Conservation (phyloP, 2,113 vertebrate species). For the Apeltes quadracus region DNA sequence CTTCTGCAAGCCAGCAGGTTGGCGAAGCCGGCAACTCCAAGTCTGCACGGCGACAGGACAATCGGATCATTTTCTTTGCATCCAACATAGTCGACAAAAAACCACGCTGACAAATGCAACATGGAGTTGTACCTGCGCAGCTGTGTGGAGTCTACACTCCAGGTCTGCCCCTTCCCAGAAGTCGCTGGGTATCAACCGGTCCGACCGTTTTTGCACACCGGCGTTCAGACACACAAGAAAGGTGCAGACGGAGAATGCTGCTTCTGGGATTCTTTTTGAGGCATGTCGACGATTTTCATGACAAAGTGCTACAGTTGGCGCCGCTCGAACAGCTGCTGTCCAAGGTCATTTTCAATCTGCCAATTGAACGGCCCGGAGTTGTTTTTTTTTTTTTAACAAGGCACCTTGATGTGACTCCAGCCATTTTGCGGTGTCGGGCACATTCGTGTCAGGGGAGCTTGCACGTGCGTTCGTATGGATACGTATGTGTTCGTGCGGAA, state of each 20-base stretch:
- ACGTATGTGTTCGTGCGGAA: constrained; percentile 23
- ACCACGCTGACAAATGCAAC: neutral
- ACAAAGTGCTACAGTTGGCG: constrained; percentile 77
- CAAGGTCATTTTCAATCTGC: constrained; percentile 58
- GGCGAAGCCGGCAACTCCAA: too few relatives aligned
- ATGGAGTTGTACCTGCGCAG: neutral
- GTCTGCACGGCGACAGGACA: too few relatives aligned
- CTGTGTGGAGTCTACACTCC: constrained; percentile 22
- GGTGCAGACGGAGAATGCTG: constrained; percentile 43
- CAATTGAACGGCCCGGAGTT: constrained; percentile 17
- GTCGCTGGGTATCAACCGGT: constrained; percentile 25
- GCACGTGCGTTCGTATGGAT: neutral
- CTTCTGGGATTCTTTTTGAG: constrained; percentile 72
- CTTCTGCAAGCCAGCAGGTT: neutral
- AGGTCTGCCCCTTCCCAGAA: constrained; percentile 71
- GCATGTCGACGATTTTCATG: constrained; percentile 73
- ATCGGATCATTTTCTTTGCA: too few relatives aligned
- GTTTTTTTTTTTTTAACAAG: constrained; percentile 46
- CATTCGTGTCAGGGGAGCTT: constrained; percentile 25
- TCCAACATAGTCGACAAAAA: neutral
- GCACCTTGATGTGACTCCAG: constrained; percentile 30
- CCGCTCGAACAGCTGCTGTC: constrained; percentile 37
- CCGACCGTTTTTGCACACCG: constrained; percentile 14
- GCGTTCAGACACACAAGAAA: constrained; percentile 14
- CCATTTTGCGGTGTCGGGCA: constrained; percentile 14